A percentile compares a stretch with the other conserved stretches of the same genome.
These are phyloP conservation scores for Magallana gigas DNA, from an alignment of 1,140 invertebrate genomes.

Conservation along the genomic window DNA sequence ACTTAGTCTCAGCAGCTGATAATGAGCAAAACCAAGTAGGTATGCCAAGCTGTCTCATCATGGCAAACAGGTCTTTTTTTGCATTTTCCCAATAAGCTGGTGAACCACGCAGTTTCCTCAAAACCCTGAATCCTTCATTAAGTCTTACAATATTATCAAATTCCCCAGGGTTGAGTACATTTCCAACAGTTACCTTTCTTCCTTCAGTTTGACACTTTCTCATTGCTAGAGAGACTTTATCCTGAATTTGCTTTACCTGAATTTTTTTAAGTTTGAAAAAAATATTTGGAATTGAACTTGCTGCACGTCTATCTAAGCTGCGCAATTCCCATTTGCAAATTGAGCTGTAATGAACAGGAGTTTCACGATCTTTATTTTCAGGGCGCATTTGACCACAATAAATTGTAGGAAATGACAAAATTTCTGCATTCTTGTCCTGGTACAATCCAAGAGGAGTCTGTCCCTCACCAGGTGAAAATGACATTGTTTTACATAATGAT, in stretches of 20 bases:
- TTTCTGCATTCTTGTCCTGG: constrained; percentile 55
- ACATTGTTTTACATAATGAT: not conserved
- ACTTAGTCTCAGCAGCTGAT: constrained; percentile 63
- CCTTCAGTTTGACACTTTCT: constrained; percentile 41
- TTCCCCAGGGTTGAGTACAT: constrained; percentile 38
- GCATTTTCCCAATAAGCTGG: constrained; percentile 59
- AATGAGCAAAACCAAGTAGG: constrained; percentile 61
- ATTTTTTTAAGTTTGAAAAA: constrained; percentile 65
- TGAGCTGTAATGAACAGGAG: constrained; percentile 54
- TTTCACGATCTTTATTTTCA: constrained; percentile 47
- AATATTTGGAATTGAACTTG: constrained; percentile 56
- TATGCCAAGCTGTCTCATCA: constrained; percentile 64
- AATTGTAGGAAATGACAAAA: constrained; percentile 59
- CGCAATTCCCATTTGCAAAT: constrained; percentile 60
- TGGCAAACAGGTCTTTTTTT: constrained; percentile 67
- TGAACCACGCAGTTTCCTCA: constrained; percentile 57
- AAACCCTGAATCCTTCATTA: constrained; percentile 62
- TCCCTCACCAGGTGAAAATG: constrained; percentile 49
- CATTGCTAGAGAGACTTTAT: constrained; percentile 55
- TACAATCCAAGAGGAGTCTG: constrained; percentile 55
- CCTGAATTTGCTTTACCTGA: constrained; percentile 58
- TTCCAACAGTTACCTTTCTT: constrained; percentile 53
- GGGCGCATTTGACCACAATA: constrained; percentile 57
- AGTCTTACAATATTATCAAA: constrained; percentile 54
- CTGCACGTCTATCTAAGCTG: constrained; percentile 56